Evolutionary conservation across 2,797 vertebrate genomes (phyloP).

Genomic region (Gymnothorax javanicus): DNA sequence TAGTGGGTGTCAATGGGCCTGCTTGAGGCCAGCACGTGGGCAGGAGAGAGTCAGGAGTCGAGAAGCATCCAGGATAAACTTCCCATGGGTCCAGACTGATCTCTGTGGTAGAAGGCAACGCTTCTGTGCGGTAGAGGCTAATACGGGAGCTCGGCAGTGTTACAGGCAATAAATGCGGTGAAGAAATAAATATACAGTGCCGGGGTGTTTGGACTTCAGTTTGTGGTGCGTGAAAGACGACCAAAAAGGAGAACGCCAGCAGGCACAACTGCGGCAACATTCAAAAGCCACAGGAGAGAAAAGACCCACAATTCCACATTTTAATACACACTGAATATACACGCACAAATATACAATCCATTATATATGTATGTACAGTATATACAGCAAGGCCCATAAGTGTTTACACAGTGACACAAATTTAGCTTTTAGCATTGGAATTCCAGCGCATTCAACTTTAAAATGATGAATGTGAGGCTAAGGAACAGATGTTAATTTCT

Average conservation of each 20-base stretch:
- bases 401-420: too few relatives aligned
- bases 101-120: constrained; percentile 18
- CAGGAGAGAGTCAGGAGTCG: constrained; percentile 17
- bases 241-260: constrained; percentile 50
- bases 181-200: constrained; percentile 54
- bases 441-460: too few relatives aligned
- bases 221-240: constrained; percentile 66
- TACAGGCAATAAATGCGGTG: constrained; percentile 24
- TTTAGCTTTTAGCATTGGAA: too few relatives aligned
- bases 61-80: constrained; percentile 29
- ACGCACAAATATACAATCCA: background rate
- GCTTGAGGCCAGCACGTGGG: constrained; percentile 35
- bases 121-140: constrained; percentile 26
- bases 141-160: constrained; percentile 14
- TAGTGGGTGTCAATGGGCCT: constrained; percentile 61
- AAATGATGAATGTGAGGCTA: too few relatives aligned
- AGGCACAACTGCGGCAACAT: constrained; percentile 50
- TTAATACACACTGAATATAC: background rate
- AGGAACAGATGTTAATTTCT: too few relatives aligned
- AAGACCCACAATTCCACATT: background rate
- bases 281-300: background rate
- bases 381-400: too few relatives aligned
- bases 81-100: constrained; percentile 23
- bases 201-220: constrained; percentile 53
- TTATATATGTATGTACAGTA: background rate